Percentiles rank a stretch among this genome's conserved stretches.
These are phyloP conservation scores for Perccottus glenii DNA, from an alignment of 2,113 vertebrate species.

Conservation along the genomic window DNA sequence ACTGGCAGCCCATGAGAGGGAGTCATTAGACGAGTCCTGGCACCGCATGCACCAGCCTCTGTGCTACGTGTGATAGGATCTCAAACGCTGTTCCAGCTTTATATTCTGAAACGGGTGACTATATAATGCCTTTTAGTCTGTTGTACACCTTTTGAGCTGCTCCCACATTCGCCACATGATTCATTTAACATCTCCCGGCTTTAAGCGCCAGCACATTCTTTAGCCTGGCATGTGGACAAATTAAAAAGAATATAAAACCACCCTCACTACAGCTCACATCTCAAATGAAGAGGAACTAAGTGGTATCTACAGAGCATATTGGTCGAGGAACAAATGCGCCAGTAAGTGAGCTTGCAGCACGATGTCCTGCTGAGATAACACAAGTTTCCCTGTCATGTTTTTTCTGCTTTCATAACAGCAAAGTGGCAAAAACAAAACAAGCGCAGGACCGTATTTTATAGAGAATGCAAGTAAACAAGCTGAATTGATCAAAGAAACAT, in stretches of 20 bases:
- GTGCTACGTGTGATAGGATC: constrained; percentile 10
- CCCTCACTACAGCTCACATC: constrained; percentile 28
- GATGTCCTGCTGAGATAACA: constrained; percentile 64
- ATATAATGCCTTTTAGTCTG: constrained; percentile 17
- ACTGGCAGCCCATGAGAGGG: constrained; percentile 40
- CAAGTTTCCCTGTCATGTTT: constrained; percentile 51
- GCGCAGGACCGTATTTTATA: constrained; percentile 32
- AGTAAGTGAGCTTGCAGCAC: constrained; percentile 26
- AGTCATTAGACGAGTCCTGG: constrained; percentile 38
- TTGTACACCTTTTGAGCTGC: constrained; percentile 3
- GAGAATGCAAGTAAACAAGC: constrained; percentile 34
- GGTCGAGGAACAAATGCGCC: constrained; percentile 40
- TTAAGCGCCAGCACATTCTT: constrained; percentile 27
- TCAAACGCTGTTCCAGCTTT: constrained; percentile 7
- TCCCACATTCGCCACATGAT: constrained; percentile 10
- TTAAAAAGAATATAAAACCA: constrained; percentile 44
- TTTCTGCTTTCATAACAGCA: constrained; percentile 25
- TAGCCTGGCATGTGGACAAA: constrained; percentile 29
- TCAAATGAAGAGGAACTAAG: constrained; percentile 56
- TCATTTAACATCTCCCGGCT: constrained; percentile 23
- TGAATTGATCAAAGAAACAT: constrained; percentile 43
- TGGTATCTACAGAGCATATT: constrained; percentile 44
- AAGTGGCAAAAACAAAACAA: constrained; percentile 50
- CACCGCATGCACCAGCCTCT: constrained; percentile 11
- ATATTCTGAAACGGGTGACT: constrained; percentile 12